Base-by-base conservation (phyloP, 1,140 invertebrate species). In the Ips typographus region DNA sequence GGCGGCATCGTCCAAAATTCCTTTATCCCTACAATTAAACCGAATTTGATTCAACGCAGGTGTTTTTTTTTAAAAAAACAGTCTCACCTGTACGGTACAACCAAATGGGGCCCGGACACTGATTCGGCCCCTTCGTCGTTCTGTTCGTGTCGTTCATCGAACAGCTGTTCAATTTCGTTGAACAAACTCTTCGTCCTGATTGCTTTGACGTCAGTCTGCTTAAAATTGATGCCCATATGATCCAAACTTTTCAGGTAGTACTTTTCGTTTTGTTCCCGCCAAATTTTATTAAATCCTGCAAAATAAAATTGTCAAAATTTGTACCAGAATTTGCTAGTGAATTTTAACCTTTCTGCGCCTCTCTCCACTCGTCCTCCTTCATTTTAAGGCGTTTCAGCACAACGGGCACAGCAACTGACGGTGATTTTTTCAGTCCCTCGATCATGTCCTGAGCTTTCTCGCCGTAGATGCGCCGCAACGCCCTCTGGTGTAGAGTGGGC, bases 251-350 rank as follows among this genome's bases (percentile, higher is more conserved):
- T 99, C 37, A 99, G 84, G 81, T 99, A 98, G 82, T 96, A 98
- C 80, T 98, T 98, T 81, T 99, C 96, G 79, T 98, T 98, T 82
- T 98, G 96, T 80, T 99, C 98, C 39, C 94, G 85, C 98, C 98
- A 99, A 56, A 96, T 89, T 82, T 96, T 96, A 82, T 99, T 99
- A 79, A 98, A 98, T 44, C 63, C 63, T 62, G 44, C 8, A 39
- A 62, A 49, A 59, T 6, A 49, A 49, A 49, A 22, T 49, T 49
- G 22, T 22, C 22, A 22, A 22, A 22, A 22, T 22, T 22, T 22
- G 22, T 22, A 22, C 22, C 22, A 22, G 22, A 22, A 5, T 22
- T 55, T 55, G 37, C 53, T 6, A 6, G 39, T 58, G 40, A 8
- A 36, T 40, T 43, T 44, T 43, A 44, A 58, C 91, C 90, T 84